These are phyloP conservation scores for Myxocyprinus asiaticus DNA, from an alignment of 2,113 vertebrate genomes.

Conservation along the genomic window DNA sequence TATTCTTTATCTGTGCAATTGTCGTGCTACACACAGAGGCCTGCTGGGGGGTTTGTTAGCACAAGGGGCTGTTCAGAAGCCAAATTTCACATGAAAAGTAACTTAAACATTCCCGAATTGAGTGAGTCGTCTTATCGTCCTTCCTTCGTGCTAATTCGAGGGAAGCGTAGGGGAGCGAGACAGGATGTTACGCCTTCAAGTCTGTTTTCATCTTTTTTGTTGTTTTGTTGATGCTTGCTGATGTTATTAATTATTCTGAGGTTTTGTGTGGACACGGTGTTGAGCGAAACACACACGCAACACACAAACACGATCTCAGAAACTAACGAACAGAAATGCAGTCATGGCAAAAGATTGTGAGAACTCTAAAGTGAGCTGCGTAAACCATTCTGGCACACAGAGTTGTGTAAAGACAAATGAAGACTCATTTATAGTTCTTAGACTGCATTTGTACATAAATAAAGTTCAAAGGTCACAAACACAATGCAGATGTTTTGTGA, in stretches of 20 bases:
- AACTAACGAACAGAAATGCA: not conserved
- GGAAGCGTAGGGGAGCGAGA: not conserved
- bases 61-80: not conserved
- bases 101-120: not conserved
- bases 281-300: not conserved
- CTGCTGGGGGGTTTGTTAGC: not conserved
- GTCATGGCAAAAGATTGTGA: not conserved
- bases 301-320: not conserved
- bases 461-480: not conserved
- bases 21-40: not conserved
- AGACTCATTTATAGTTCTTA: not conserved
- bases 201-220: not conserved
- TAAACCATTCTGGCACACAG: not conserved
- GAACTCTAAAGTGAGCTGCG: not conserved
- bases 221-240: not conserved
- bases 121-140: not conserved
- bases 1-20: not conserved
- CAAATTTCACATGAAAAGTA: not conserved
- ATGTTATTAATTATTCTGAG: not conserved
- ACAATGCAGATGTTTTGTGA: not conserved
- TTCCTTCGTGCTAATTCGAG: not conserved
- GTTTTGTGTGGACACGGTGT: constrained; percentile 2
- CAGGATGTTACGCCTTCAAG: not conserved
- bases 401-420: not conserved
- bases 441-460: not conserved